Evolutionary conservation across 2,888 invertebrate species (phyloP).

Genomic region (Ellobium chinense): DNA sequence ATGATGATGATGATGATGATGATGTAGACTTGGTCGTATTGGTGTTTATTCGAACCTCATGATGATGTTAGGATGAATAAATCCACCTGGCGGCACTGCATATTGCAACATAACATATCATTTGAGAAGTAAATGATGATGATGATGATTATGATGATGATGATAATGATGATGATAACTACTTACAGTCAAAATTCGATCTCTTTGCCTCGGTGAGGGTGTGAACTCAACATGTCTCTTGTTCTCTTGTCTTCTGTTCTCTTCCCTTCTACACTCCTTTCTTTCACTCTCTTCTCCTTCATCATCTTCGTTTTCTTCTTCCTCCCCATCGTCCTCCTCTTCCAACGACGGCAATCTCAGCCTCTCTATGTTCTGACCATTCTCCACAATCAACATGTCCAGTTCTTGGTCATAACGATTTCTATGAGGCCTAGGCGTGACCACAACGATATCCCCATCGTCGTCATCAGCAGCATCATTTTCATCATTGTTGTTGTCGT

Average conservation of each 20-base stretch:
- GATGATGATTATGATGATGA: too few species aligned
- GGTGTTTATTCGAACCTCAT: too few species aligned
- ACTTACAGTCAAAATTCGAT: not conserved
- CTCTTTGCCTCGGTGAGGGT: not conserved
- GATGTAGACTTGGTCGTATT: too few species aligned
- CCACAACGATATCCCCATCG: conserved; percentile 7
- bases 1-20: too few species aligned
- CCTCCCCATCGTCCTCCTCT: conserved; percentile 14
- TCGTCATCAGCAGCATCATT: not conserved
- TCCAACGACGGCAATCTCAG: conserved; percentile 15
- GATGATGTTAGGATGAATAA: too few species aligned
- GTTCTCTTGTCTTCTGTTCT: too few species aligned
- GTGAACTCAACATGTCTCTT: not conserved
- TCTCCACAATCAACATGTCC: conserved; percentile 19
- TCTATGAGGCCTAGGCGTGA: conserved; percentile 16
- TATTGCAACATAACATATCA: too few species aligned
- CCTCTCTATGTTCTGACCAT: conserved; percentile 10
- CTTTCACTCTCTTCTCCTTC: not conserved
- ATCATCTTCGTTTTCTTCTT: not conserved
- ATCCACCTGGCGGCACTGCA: too few species aligned
- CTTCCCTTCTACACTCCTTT: too few species aligned
- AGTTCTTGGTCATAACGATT: conserved; percentile 12
- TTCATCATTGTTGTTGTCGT: conserved; percentile 3
- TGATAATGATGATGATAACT: too few species aligned
- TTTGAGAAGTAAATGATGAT: too few species aligned